Evolutionary conservation across 2,113 vertebrate genomes (phyloP).

Genomic region (Silurus meridionalis): DNA sequence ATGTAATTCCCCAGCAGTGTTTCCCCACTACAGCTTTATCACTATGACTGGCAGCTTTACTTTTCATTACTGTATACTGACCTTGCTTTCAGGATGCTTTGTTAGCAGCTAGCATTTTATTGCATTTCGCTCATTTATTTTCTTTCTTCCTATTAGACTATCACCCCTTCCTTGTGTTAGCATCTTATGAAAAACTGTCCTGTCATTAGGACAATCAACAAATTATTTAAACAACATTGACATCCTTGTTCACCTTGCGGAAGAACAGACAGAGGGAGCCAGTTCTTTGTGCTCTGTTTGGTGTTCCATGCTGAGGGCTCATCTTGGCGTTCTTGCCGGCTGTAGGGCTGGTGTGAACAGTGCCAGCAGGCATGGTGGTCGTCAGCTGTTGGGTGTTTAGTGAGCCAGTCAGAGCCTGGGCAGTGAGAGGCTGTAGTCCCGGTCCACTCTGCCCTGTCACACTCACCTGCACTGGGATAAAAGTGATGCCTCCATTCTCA

Average conservation of each 20-base stretch:
- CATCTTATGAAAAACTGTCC: neutral
- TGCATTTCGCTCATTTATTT: neutral
- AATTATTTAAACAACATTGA: neutral
- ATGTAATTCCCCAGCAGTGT: neutral
- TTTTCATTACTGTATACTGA: neutral
- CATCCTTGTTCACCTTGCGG: constrained; percentile 80
- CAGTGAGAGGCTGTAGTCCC: constrained; percentile 70
- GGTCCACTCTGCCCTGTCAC: constrained; percentile 63
- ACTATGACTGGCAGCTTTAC: neutral
- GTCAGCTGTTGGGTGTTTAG: constrained; percentile 68
- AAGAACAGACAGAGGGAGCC: constrained; percentile 95
- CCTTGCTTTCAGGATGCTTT: neutral
- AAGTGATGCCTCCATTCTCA: constrained; percentile 77
- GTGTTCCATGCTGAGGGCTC: constrained; percentile 38
- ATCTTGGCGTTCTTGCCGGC: constrained; percentile 78
- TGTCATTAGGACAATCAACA: neutral
- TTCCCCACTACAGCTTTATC: no score
- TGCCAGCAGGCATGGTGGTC: constrained; percentile 52
- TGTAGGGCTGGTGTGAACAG: constrained; percentile 66
- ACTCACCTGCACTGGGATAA: constrained; percentile 78
- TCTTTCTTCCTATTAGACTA: neutral
- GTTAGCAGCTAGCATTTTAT: neutral
- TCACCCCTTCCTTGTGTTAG: neutral
- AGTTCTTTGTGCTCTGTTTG: constrained; percentile 77
- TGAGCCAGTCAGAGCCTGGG: constrained; percentile 72